Conservation (phyloP, 2,888 invertebrate species). For the Zygaena filipendulae region DNA sequence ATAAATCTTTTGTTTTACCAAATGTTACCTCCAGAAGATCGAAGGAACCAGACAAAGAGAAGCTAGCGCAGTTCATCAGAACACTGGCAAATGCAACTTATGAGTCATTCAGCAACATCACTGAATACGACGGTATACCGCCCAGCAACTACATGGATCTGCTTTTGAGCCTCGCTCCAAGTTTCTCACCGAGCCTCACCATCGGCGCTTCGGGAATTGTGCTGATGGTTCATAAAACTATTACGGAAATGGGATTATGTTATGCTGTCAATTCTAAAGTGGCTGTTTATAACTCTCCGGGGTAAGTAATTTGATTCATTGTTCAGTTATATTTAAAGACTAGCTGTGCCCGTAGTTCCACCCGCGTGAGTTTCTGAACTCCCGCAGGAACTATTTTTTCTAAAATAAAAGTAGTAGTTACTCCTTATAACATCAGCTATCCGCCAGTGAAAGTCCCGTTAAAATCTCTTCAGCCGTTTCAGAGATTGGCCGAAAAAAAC, state of each 20-base stretch:
- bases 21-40: conserved; percentile 38
- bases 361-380: no score
- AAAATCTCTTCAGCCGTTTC: no score
- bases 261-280: conserved; percentile 75
- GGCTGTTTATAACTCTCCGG: conserved; percentile 68
- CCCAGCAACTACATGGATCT: conserved; percentile 69
- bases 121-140: conserved; percentile 62
- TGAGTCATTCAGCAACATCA: conserved; percentile 67
- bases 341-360: no score
- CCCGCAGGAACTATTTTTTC: no score
- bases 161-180: conserved; percentile 58
- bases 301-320: conserved; percentile 39
- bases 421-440: no score
- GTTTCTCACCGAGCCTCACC: conserved; percentile 59
- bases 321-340: conserved; percentile 7
- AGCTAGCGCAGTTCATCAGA: conserved; percentile 64
- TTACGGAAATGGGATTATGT: conserved; percentile 78
- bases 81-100: conserved; percentile 69
- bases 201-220: conserved; percentile 64
- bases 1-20: neutral
- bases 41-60: conserved; percentile 51
- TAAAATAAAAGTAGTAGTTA: no score
- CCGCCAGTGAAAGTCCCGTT: no score
- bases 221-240: conserved; percentile 65
- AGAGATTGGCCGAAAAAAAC: no score